phyloP scores from a whole-genome alignment of 2,797 vertebrate genomes.

The Trematomus bernacchii region DNA sequence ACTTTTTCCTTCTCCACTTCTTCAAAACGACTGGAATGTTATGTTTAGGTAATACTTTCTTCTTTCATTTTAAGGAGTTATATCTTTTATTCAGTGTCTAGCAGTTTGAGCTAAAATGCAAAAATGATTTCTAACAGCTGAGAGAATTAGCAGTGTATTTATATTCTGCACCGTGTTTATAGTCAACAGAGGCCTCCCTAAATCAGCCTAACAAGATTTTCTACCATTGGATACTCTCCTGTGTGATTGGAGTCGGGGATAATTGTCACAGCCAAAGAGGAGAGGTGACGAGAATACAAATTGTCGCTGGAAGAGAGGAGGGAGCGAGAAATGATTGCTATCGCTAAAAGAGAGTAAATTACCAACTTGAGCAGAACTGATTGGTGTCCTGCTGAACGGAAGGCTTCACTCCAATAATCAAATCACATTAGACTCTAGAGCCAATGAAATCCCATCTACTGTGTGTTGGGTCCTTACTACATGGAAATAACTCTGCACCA shows the following conservation, averaged over 20 bases:
- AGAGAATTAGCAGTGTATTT: constrained; percentile 60
- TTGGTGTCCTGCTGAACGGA: constrained; percentile 68
- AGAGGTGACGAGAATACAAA: constrained; percentile 63
- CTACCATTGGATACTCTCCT: constrained; percentile 50
- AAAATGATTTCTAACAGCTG: constrained; percentile 44
- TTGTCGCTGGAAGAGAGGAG: constrained; percentile 38
- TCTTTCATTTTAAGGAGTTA: background rate
- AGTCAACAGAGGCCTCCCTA: constrained; percentile 72
- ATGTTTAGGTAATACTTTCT: background rate
- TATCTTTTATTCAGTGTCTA: constrained; percentile 28
- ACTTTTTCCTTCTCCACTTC: background rate
- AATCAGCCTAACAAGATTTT: constrained; percentile 69
- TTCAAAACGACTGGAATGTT: too few species aligned
- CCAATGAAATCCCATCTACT: constrained; percentile 34
- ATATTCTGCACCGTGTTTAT: constrained; percentile 67
- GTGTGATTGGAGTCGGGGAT: constrained; percentile 71
- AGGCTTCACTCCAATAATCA: constrained; percentile 62
- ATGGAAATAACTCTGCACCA: constrained; percentile 28
- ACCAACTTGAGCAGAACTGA: constrained; percentile 73
- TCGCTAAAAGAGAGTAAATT: constrained; percentile 69
- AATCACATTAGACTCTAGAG: constrained; percentile 51
- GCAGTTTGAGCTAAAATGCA: background rate
- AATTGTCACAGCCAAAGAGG: constrained; percentile 65
- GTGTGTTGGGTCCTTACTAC: constrained; percentile 6
- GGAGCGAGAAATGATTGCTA: constrained; percentile 57